Evolutionary conservation across 2,113 vertebrate genomes (phyloP).

Genomic region (Sylvietta virens): DNA sequence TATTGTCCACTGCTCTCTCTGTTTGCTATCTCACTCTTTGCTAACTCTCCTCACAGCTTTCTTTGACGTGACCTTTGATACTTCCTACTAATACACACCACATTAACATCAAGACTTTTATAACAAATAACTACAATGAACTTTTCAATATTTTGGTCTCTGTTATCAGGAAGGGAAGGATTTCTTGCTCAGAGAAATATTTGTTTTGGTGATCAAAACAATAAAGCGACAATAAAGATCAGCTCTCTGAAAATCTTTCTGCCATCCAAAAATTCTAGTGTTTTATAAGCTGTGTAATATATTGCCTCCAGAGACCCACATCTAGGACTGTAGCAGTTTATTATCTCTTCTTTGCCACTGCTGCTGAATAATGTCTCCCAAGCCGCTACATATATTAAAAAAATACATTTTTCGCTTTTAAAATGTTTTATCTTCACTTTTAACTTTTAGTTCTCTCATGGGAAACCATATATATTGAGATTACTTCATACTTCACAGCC

Average conservation of each 20-base stretch:
- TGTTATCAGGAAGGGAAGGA: background rate
- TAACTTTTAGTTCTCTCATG: background rate
- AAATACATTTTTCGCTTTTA: background rate
- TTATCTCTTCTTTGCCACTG: background rate
- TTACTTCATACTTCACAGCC: background rate
- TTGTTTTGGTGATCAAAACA: background rate
- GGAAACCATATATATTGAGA: background rate
- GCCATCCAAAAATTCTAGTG: background rate
- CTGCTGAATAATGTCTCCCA: background rate
- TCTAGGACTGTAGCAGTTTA: background rate
- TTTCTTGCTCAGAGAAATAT: background rate
- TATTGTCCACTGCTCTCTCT: background rate
- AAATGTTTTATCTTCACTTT: background rate
- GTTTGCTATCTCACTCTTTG: background rate
- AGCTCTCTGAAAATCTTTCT: background rate
- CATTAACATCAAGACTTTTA: background rate
- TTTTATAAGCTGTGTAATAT: background rate
- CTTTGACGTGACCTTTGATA: background rate
- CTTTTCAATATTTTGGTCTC: background rate
- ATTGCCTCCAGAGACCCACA: background rate
- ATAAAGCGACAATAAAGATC: background rate
- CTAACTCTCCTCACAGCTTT: background rate
- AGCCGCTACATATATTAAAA: background rate
- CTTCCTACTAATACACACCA: background rate
- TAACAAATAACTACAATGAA: background rate